Evolutionary conservation across 2,797 vertebrate species (phyloP).

Genomic region (Neostethus bicornis): DNA sequence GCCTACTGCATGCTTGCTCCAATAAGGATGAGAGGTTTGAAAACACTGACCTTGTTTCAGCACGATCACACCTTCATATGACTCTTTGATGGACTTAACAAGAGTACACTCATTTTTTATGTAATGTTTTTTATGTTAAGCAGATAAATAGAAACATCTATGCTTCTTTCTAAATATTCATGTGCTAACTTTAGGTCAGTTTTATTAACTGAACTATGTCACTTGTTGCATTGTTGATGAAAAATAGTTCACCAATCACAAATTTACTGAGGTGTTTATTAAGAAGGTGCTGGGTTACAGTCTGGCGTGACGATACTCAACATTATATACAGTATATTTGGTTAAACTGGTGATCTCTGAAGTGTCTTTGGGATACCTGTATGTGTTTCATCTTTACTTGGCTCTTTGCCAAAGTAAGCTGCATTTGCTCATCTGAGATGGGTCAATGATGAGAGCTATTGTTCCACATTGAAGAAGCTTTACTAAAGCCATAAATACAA

Average conservation of each 20-base stretch:
- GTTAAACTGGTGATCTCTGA: too few species aligned
- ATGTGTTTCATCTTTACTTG: background rate
- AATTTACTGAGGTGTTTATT: too few species aligned
- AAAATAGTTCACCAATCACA: too few species aligned
- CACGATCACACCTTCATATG: background rate
- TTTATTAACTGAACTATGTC: too few species aligned
- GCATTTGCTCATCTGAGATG: constrained; percentile 25
- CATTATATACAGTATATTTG: too few species aligned
- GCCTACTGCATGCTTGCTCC: constrained; percentile 21
- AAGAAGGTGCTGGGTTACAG: too few species aligned
- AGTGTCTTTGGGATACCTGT: background rate
- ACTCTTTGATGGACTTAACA: background rate
- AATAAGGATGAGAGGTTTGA: constrained; percentile 7
- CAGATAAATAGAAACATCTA: too few species aligned
- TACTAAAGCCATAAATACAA: constrained; percentile 61
- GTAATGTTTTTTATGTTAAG: background rate
- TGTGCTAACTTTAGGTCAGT: too few species aligned
- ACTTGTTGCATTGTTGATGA: too few species aligned
- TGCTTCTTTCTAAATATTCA: too few species aligned
- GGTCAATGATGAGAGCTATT: constrained; percentile 29
- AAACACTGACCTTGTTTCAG: constrained; percentile 19
- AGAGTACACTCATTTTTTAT: background rate
- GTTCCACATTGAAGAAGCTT: constrained; percentile 37
- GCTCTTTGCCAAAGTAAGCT: background rate
- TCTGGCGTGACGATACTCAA: too few species aligned